These are phyloP conservation scores for Dromius quadrimaculatus DNA, from an alignment of 2,888 invertebrate genomes.

Conservation along the genomic window DNA sequence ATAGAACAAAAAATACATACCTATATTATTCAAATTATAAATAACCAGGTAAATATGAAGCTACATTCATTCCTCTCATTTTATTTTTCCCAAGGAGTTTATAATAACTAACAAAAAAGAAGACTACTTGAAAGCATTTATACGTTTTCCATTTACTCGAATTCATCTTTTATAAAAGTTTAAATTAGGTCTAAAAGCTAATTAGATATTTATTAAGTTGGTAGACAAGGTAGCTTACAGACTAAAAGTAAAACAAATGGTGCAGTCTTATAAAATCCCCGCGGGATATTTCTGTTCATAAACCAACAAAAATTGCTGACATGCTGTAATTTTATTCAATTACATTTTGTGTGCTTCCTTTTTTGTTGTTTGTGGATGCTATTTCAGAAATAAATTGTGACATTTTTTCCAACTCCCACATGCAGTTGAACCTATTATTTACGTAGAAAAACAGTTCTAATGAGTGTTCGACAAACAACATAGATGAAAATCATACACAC, in stretches of 20 bases:
- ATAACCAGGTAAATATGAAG: too few relatives aligned
- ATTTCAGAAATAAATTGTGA: conserved; percentile 14
- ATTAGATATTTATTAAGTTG: background rate
- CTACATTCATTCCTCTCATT: too few relatives aligned
- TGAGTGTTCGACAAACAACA: too few relatives aligned
- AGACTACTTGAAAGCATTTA: too few relatives aligned
- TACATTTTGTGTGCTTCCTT: conserved; percentile 19
- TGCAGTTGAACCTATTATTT: background rate
- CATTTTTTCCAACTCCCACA: conserved; percentile 15
- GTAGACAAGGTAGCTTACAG: background rate
- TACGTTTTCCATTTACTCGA: too few relatives aligned
- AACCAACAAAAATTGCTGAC: conserved; percentile 20
- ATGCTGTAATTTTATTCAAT: conserved; percentile 37
- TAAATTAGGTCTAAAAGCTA: background rate
- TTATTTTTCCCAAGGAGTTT: too few relatives aligned
- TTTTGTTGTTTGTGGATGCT: conserved; percentile 1
- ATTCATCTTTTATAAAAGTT: too few relatives aligned
- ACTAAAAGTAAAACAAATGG: background rate
- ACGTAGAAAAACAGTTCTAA: too few relatives aligned
- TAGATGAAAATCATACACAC: too few relatives aligned
- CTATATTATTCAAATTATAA: too few relatives aligned
- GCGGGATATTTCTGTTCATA: background rate
- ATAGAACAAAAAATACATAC: too few relatives aligned
- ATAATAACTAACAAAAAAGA: too few relatives aligned
- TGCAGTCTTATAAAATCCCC: background rate